Evolutionary conservation across 2,113 vertebrate genomes (phyloP), one percentile per base, ranked within the genome.

Genomic region (Hymenochirus boettgeri): DNA sequence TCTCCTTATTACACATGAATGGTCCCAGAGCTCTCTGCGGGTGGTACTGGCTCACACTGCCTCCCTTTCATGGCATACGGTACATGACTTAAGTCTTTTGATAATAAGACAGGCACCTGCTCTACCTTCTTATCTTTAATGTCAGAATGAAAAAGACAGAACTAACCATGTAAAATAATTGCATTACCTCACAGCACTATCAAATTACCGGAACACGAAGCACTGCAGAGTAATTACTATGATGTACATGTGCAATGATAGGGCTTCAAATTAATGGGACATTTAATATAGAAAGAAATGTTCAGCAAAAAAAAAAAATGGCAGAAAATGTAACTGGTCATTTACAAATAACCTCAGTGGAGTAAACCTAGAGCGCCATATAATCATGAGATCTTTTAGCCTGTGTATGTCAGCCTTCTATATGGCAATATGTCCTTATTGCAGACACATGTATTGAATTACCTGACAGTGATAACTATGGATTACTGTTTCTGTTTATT

Each of bases 111-210:
- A 60, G 65, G 42, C 65, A 69, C 65, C 57, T 69, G 65, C 65
- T 69, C 53, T 19, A 69, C 56, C n/a, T 59, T 24, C 48, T 37
- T 52, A 59, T 59, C 23, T 39, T 48, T 53, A 60, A 69, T 53
- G 33, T 24, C 42, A 18, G 17, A 69, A 60, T n/a, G 26, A 69
- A 37, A 58, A 60, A 69, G 39, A 57, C 65, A 45, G 65, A 53
- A 53, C 65, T 45, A 69, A 39, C 57, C 65, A 69, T 53, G 56
- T 69, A 69, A 39, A 23, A 69, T 69, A 69, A 69, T 69, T 69
- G 65, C 57, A 69, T 69, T 69, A 69, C 56, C 19, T 2, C 33
- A 31, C 58, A 37, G 65, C 57, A 60, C 21, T 69, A 60, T 69
- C 57, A 45, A 60, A 69, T 69, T 69, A 60, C 65, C 53, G 47